Evolutionary conservation across 2,888 invertebrate genomes (phyloP).

Genomic region (Coecobrya sp.): DNA sequence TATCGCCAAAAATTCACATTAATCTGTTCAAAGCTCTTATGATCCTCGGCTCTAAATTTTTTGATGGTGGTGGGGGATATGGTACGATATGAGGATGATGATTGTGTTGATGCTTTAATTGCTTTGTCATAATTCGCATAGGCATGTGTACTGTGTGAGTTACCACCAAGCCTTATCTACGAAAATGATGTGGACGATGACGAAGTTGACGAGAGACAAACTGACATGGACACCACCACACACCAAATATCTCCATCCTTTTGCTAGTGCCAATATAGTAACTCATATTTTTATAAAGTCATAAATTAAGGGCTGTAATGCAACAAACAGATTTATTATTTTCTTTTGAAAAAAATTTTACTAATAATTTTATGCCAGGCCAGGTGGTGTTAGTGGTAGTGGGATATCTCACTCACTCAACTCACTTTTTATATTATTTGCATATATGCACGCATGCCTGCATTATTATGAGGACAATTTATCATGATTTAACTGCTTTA

Average conservation of each 20-base stretch:
- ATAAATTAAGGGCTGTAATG: constrained; percentile 5
- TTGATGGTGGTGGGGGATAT: not conserved
- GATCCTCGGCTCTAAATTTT: not conserved
- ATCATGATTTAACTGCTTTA: constrained; percentile 1
- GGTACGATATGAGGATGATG: not conserved
- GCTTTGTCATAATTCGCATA: constrained; percentile 77
- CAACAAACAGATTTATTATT: constrained; percentile 14
- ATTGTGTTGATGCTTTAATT: constrained; percentile 70
- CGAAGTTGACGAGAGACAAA: constrained; percentile 52
- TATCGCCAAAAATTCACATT: constrained; percentile 42
- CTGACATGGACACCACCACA: constrained; percentile 10
- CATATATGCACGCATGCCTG: not conserved
- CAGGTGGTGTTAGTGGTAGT: not conserved
- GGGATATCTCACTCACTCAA: constrained; percentile 38
- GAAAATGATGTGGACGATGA: not conserved
- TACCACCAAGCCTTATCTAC: too few relatives aligned
- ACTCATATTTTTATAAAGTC: constrained; percentile 60
- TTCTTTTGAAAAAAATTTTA: constrained; percentile 20
- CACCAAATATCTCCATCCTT: not conserved
- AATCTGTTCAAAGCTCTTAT: constrained; percentile 18
- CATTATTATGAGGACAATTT: not conserved
- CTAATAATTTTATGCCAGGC: constrained; percentile 27
- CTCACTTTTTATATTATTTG: constrained; percentile 19
- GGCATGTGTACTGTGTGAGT: not conserved
- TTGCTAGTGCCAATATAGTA: constrained; percentile 73